phyloP scores from a whole-genome alignment of 1,140 invertebrate species.

The Temnothorax curvispinosus region DNA sequence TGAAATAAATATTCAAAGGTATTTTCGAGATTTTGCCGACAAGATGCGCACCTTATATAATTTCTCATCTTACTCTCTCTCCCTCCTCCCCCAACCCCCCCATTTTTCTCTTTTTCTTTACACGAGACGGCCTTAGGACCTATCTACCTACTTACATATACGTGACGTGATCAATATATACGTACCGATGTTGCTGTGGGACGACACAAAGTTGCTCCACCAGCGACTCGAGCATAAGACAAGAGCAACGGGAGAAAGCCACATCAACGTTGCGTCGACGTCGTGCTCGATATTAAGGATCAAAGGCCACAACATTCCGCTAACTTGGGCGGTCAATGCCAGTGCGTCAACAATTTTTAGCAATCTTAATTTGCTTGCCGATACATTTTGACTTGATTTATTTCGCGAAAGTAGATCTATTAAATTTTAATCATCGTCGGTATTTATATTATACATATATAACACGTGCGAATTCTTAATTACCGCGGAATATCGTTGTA shows the following conservation, averaged over 20 bases:
- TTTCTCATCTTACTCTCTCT: too few species aligned
- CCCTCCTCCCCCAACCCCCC: too few species aligned
- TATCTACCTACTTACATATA: too few species aligned
- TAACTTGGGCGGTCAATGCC: conserved; percentile 83
- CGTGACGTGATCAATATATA: too few species aligned
- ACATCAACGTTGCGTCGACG: conserved; percentile 81
- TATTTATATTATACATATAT: background rate
- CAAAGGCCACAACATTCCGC: conserved; percentile 69
- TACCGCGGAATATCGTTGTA: too few species aligned
- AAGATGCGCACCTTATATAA: too few species aligned
- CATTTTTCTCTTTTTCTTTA: background rate
- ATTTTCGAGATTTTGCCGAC: too few species aligned
- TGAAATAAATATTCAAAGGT: too few species aligned
- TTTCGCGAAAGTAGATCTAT: conserved; percentile 85
- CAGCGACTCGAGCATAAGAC: conserved; percentile 92
- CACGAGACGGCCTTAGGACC: too few species aligned
- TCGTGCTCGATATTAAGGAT: conserved; percentile 43
- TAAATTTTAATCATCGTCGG: background rate
- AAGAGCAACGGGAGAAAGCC: conserved; percentile 89
- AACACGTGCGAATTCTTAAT: background rate
- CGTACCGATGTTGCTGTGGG: conserved; percentile 86
- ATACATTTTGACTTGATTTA: conserved; percentile 71
- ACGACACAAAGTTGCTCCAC: conserved; percentile 94
- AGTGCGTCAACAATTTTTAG: conserved; percentile 83
- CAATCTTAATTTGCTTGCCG: conserved; percentile 35